A percentile compares a stretch with the other conserved stretches of the same genome.
Evolutionary conservation across 1,140 invertebrate species (phyloP).

Genomic region (Drosophila fuyamai): DNA sequence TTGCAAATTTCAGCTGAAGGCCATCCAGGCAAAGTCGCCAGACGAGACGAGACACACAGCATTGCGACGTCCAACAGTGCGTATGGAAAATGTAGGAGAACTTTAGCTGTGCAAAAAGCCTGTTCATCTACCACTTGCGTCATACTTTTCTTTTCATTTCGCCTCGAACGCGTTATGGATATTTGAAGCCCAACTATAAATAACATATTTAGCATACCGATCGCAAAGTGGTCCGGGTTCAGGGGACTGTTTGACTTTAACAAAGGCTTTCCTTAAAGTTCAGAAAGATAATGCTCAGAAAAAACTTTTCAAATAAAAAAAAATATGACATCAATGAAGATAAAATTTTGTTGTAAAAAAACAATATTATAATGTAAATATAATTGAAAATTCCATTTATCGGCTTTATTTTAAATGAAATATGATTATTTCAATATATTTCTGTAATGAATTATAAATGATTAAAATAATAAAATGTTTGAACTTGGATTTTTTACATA

Average conservation of each 20-base stretch:
- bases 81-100: constrained; percentile 20
- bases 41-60: constrained; percentile 28
- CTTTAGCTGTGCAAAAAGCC: background rate
- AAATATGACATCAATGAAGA: too few species aligned
- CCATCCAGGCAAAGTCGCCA: constrained; percentile 33
- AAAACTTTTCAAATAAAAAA: background rate
- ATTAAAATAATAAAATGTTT: background rate
- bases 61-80: constrained; percentile 26
- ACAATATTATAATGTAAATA: background rate
- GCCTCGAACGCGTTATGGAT: constrained; percentile 22
- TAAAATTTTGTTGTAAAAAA: too few species aligned
- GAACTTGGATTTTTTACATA: constrained; percentile 22
- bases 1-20: constrained; percentile 49
- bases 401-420: background rate
- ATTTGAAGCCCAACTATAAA: constrained; percentile 10
- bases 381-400: background rate
- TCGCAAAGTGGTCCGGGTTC: constrained; percentile 32
- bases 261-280: background rate
- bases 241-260: constrained; percentile 17
- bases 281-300: background rate
- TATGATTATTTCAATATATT: background rate
- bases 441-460: background rate
- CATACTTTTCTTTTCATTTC: constrained; percentile 51
- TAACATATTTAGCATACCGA: constrained; percentile 14
- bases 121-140: constrained; percentile 27